Conservation (phyloP, 2,113 vertebrate species). For the Riparia riparia region DNA sequence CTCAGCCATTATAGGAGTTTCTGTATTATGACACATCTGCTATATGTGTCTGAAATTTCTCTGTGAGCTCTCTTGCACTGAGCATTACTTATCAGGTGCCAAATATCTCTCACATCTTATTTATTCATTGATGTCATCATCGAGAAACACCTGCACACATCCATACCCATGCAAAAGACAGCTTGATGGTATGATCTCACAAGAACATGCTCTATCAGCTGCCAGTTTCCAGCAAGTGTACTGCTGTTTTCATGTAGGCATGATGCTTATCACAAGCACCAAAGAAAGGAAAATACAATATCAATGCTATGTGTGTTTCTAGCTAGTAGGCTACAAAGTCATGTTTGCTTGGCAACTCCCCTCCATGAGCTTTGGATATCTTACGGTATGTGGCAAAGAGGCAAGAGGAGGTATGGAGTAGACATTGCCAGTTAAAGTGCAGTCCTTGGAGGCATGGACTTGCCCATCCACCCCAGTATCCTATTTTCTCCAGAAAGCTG, state of each 20-base stretch:
- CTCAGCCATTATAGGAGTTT: background rate
- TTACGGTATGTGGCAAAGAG: background rate
- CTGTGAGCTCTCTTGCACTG: background rate
- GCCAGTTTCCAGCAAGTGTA: background rate
- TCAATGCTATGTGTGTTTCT: background rate
- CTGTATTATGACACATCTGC: background rate
- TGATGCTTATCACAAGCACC: background rate
- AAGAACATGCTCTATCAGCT: background rate
- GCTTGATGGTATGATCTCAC: background rate
- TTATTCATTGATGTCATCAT: background rate
- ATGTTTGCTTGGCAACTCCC: background rate
- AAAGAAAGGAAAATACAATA: background rate
- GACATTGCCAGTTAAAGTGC: too few species aligned
- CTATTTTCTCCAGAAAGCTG: background rate
- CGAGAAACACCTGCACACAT: background rate
- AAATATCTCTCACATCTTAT: background rate
- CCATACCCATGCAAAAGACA: background rate
- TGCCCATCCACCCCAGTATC: rapidly evolving
- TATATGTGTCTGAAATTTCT: rapidly evolving
- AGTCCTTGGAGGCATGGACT: background rate
- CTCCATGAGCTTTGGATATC: background rate
- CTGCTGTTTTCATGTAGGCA: background rate
- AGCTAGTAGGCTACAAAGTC: background rate
- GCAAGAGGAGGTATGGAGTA: background rate
- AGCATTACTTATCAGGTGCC: background rate